A percentile compares a stretch with the other conserved stretches of the same genome.
phyloP scores from a whole-genome alignment of 1,140 invertebrate genomes.

The Palaemon carinicauda region DNA sequence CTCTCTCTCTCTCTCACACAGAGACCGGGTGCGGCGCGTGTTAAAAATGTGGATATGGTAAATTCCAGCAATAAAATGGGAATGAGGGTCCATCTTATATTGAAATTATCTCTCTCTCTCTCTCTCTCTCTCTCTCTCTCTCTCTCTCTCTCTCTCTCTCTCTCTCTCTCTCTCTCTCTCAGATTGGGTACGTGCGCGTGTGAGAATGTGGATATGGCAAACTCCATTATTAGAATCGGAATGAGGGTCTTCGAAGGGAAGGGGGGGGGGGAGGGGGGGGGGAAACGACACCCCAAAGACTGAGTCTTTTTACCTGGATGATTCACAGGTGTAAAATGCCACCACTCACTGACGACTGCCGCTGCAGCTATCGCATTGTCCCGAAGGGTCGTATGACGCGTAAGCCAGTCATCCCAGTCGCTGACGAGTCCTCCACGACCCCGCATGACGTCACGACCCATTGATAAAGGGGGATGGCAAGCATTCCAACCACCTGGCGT shows the following conservation, averaged over 20 bases:
- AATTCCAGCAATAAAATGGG: too few species aligned
- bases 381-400: constrained; percentile 27
- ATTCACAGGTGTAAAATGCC: constrained; percentile 31
- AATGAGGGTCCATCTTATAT: too few species aligned
- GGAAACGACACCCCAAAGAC: background rate
- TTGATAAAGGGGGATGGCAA: constrained; percentile 30
- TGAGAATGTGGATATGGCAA: background rate
- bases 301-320: constrained; percentile 32
- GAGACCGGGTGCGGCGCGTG: too few species aligned
- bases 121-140: too few species aligned
- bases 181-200: too few species aligned
- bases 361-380: background rate
- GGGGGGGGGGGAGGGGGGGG: too few species aligned
- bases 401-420: constrained; percentile 49
- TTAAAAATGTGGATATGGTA: too few species aligned
- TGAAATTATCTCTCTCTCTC: too few species aligned
- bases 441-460: constrained; percentile 35
- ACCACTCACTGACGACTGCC: constrained; percentile 28
- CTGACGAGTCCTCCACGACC: constrained; percentile 24
- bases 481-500: constrained; percentile 50
- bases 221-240: too few species aligned
- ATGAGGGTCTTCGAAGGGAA: background rate
- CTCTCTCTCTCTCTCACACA: too few species aligned
- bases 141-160: too few species aligned
- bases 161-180: too few species aligned